Evolutionary conservation across 2,888 invertebrate genomes (phyloP).

Genomic region (Zele albiditarsus): DNA sequence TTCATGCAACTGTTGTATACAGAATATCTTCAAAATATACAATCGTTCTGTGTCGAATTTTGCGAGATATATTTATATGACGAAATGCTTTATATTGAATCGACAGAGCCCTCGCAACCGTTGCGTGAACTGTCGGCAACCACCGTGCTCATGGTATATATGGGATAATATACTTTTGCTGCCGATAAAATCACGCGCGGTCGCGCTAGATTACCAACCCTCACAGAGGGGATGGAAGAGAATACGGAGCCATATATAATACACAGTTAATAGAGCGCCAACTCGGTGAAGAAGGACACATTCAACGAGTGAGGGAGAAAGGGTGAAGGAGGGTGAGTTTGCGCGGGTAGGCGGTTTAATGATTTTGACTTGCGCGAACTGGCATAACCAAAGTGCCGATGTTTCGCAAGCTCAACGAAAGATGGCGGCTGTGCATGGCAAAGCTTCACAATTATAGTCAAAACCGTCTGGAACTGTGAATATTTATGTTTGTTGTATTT

Average conservation of each 20-base stretch:
- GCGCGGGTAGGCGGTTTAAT: conserved; percentile 48
- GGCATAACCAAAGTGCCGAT: not conserved
- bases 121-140: conserved; percentile 24
- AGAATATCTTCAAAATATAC: too few relatives aligned
- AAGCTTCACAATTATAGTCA: not conserved
- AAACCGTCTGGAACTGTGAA: too few relatives aligned
- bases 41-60: too few relatives aligned
- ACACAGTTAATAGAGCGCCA: not conserved
- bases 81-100: not conserved
- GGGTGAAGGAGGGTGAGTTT: not conserved
- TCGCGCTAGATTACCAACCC: conserved; percentile 48
- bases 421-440: conserved; percentile 61
- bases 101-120: conserved; percentile 31
- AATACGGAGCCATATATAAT: not conserved
- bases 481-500: too few relatives aligned
- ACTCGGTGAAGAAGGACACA: too few relatives aligned
- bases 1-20: too few relatives aligned
- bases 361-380: conserved; percentile 47
- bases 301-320: not conserved
- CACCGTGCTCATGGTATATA: not conserved
- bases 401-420: conserved; percentile 56
- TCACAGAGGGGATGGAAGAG: conserved; percentile 26
- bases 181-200: conserved; percentile 67
- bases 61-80: not conserved
- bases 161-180: conserved; percentile 48